Conservation (phyloP, 2,797 vertebrate genomes). For the Chiroxiphia lanceolata region DNA sequence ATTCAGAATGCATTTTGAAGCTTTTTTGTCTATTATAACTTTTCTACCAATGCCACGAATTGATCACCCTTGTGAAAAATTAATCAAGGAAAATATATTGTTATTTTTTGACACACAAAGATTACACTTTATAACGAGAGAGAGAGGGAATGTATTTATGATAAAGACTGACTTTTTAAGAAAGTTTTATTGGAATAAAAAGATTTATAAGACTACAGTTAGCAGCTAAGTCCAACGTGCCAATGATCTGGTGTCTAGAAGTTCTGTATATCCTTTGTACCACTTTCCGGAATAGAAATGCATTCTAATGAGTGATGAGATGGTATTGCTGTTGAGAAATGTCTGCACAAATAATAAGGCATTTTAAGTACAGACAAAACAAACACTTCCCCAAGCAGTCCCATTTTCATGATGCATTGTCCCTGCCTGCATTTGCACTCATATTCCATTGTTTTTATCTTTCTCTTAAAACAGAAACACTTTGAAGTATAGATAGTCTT, state of each 20-base stretch:
- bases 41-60: not conserved
- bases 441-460: not conserved
- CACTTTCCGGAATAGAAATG: not conserved
- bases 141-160: not conserved
- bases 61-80: constrained; percentile 38
- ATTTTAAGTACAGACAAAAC: not conserved
- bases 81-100: constrained; percentile 18
- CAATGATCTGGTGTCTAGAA: not conserved
- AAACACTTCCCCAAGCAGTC: not conserved
- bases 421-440: not conserved
- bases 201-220: not conserved
- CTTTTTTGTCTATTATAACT: constrained; percentile 35
- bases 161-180: not conserved
- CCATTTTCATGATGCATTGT: not conserved
- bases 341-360: not conserved
- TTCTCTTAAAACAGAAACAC: not conserved
- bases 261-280: not conserved
- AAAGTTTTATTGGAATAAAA: not conserved
- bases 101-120: not conserved
- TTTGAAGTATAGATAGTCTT: not conserved
- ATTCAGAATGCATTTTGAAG: constrained; percentile 49
- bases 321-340: not conserved
- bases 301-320: not conserved
- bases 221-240: not conserved
- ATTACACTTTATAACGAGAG: not conserved